Conservation (phyloP, 2,888 invertebrate species). For the Halictus ligatus region DNA sequence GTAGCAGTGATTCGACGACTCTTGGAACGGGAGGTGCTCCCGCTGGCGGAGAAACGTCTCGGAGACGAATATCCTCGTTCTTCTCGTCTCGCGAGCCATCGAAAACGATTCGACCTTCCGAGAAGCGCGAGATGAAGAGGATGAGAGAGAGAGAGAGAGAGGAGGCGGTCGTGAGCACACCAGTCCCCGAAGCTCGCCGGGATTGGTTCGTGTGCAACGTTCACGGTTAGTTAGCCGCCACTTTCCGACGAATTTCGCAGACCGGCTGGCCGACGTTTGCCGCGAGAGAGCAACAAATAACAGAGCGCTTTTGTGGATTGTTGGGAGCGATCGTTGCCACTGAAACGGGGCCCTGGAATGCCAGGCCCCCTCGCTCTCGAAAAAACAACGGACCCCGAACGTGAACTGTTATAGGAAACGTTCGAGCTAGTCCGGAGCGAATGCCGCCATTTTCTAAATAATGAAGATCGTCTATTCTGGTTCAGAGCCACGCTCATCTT, state of each 20-base stretch:
- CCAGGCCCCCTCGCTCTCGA: neutral
- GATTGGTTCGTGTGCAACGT: slow-evolving; percentile 19
- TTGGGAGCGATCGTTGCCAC: slow-evolving; percentile 29
- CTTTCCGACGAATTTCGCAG: slow-evolving; percentile 25
- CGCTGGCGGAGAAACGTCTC: neutral
- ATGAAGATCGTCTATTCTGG: no score
- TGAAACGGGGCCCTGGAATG: neutral
- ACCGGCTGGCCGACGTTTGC: neutral
- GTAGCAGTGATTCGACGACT: neutral
- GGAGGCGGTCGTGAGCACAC: neutral
- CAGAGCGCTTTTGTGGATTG: slow-evolving; percentile 38
- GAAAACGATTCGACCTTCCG: slow-evolving; percentile 22
- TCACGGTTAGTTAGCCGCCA: slow-evolving; percentile 17
- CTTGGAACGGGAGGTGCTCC: neutral
- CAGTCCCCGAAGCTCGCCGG: neutral
- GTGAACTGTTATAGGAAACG: neutral
- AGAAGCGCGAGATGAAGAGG: slow-evolving; percentile 12
- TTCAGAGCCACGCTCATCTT: no score
- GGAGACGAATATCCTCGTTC: slow-evolving; percentile 1
- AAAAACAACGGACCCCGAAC: neutral
- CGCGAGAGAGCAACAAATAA: slow-evolving; percentile 26
- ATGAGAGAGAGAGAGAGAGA: neutral
- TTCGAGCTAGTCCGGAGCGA: neutral
- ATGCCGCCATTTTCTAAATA: neutral
- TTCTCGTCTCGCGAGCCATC: slow-evolving; percentile 2